Evolutionary conservation across 1,140 invertebrate genomes (phyloP), one percentile per base, ranked within the genome.

Genomic region (Drosophila repletoides): DNA sequence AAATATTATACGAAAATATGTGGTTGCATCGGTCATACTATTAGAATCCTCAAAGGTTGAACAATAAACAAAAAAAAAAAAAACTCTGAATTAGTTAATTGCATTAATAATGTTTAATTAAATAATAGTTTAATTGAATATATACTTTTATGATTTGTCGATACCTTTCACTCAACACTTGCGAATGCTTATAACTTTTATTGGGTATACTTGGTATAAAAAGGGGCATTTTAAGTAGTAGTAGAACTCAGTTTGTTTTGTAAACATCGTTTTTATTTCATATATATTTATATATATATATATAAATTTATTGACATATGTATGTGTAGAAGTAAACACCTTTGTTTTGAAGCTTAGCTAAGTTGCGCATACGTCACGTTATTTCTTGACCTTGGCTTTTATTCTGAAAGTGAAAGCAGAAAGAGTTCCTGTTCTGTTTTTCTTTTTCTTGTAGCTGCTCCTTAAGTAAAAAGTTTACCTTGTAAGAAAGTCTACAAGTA

Each of bases 361-460:
- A 34, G 51, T 68, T 36, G 48, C 29, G 29, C 24, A 55, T 68
- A 63, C 65, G 58, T 61, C 64, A 67, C 49, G 38, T 22, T 26
- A 21, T 29, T 29, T 19, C 40, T 60, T 63, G 75, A 77, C 75
- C 75, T 77, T 76, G 73, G 51, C 38, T 34, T 55, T 36, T 33
- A 3, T 3, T 14, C 19, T 60, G 33, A 24, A 22, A 46, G 51
- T 56, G 41, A 56, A 56, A 64, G 60, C 40, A 53, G 29, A 40
- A 40, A 48, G 56, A 60, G 14, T 46, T 43, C 10, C 24, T 12
- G 21, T 14, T 24, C n/a, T n/a, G n/a, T n/a, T n/a, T n/a, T n/a
- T n/a, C n/a, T n/a, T n/a, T n/a, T n/a, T n/a, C n/a, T 38, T 38
- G 6, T 38, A 17, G 12, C 12, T 36, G 36, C 14, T 6, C 6